Evolutionary conservation across 2,113 vertebrate genomes (phyloP).

Genomic region (Quiscalus mexicanus): DNA sequence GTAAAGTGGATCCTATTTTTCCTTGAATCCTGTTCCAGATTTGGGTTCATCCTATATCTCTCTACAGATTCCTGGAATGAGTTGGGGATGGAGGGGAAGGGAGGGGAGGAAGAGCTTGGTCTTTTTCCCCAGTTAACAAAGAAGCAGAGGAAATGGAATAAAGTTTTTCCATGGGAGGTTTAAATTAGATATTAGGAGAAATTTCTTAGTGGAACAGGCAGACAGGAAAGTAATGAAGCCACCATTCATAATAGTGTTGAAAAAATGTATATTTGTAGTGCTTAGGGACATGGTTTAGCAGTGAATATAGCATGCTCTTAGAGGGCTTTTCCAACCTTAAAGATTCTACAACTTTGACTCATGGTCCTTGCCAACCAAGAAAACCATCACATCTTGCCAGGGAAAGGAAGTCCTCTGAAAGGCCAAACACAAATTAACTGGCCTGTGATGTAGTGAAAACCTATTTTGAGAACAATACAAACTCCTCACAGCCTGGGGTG

Average conservation of each 20-base stretch:
- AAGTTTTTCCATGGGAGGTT: background rate
- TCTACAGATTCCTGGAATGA: background rate
- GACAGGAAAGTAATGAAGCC: background rate
- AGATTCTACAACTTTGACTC: background rate
- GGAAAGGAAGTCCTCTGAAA: background rate
- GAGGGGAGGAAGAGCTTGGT: fast-evolving
- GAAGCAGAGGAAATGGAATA: background rate
- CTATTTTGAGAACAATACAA: background rate
- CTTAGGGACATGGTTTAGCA: background rate
- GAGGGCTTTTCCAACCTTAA: background rate
- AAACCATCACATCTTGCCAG: background rate
- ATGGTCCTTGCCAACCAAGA: background rate
- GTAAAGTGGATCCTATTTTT: background rate
- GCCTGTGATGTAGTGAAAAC: background rate
- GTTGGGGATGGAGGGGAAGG: too few relatives aligned
- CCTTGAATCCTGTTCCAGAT: background rate
- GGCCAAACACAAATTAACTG: background rate
- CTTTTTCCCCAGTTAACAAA: background rate
- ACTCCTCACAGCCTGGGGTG: fast-evolving
- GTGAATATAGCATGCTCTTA: background rate
- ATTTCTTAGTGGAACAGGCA: background rate
- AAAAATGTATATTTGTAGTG: background rate
- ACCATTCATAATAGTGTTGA: background rate
- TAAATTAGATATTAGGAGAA: background rate
- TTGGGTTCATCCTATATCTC: background rate